These are phyloP conservation scores for Acipenser oxyrinchus DNA, from an alignment of 2,797 vertebrate genomes.

Conservation along the genomic window DNA sequence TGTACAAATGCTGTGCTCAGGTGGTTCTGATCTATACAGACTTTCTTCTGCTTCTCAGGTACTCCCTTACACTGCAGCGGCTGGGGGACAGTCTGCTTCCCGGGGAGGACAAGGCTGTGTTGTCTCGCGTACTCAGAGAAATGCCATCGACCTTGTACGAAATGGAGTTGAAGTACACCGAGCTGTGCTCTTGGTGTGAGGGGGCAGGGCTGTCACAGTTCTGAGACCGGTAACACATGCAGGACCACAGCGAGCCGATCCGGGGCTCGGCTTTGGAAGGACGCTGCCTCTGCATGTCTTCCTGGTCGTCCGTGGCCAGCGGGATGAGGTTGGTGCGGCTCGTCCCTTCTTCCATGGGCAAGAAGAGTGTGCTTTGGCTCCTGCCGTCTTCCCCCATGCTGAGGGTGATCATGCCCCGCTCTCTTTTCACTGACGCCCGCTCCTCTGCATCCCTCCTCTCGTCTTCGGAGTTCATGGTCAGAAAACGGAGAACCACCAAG, in stretches of 20 bases:
- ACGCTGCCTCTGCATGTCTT: conserved; percentile 48
- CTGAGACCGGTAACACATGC: conserved; percentile 69
- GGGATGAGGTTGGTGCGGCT: conserved; percentile 80
- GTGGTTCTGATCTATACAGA: conserved; percentile 58
- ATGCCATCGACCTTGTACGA: conserved; percentile 71
- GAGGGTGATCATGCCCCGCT: conserved; percentile 43
- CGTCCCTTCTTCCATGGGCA: conserved; percentile 71
- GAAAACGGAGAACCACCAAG: conserved; percentile 87
- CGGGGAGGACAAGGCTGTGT: conserved; percentile 71
- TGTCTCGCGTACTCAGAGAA: conserved; percentile 63
- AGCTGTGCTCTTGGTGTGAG: conserved; percentile 57
- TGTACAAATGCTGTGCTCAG: conserved; percentile 26
- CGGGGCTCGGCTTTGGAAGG: conserved; percentile 42
- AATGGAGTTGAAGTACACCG: conserved; percentile 72
- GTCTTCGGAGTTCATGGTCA: conserved; percentile 83
- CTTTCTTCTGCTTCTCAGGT: conserved; percentile 63
- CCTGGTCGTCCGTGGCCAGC: conserved; percentile 52
- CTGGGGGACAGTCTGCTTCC: conserved; percentile 64
- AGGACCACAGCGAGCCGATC: conserved; percentile 73
- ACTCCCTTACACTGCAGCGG: conserved; percentile 52
- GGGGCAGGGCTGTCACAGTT: conserved; percentile 56
- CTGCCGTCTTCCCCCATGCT: conserved; percentile 39
- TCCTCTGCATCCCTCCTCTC: conserved; percentile 73
- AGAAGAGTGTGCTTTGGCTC: conserved; percentile 66
- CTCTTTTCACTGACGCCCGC: conserved; percentile 66